Percentiles rank a stretch among this genome's conserved stretches.
Evolutionary conservation across 2,888 invertebrate genomes (phyloP).

Genomic region (Lochmaea crataegi): DNA sequence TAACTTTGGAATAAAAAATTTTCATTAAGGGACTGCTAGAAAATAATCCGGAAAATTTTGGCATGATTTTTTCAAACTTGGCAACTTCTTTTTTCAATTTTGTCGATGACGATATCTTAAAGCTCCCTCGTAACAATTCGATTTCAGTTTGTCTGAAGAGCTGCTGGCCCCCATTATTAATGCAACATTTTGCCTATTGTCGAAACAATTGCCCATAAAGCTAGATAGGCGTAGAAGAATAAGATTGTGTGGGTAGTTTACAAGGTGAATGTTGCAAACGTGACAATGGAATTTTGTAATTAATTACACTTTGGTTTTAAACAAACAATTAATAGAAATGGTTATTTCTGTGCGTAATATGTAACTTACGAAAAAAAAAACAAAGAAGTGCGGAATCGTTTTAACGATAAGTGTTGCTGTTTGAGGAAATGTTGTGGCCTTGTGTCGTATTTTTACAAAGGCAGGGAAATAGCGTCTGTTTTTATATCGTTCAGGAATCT

Average conservation of each 20-base stretch:
- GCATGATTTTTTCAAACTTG: no score
- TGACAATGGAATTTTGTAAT: slow-evolving; percentile 19
- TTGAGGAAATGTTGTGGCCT: slow-evolving; percentile 2
- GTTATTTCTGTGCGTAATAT: slow-evolving; percentile 2
- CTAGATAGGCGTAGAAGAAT: not conserved
- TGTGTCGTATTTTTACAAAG: not conserved
- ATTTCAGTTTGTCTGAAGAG: not conserved
- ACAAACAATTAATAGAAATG: not conserved
- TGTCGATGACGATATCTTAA: not conserved
- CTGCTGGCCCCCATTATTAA: not conserved
- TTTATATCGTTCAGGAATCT: no score
- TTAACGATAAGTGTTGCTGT: not conserved
- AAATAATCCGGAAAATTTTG: no score
- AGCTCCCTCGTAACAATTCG: not conserved
- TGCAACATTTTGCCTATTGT: not conserved
- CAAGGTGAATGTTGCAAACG: slow-evolving; percentile 15
- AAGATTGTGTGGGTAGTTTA: slow-evolving; percentile 15
- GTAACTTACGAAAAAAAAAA: not conserved
- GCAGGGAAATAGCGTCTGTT: not conserved
- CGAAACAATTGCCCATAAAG: slow-evolving; percentile 10
- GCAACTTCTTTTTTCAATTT: no score
- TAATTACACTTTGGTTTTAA: not conserved
- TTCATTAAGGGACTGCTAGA: no score
- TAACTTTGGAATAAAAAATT: no score
- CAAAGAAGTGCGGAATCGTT: not conserved